phyloP scores from a whole-genome alignment of 2,888 invertebrate genomes.

The Trichogramma evanescens region DNA sequence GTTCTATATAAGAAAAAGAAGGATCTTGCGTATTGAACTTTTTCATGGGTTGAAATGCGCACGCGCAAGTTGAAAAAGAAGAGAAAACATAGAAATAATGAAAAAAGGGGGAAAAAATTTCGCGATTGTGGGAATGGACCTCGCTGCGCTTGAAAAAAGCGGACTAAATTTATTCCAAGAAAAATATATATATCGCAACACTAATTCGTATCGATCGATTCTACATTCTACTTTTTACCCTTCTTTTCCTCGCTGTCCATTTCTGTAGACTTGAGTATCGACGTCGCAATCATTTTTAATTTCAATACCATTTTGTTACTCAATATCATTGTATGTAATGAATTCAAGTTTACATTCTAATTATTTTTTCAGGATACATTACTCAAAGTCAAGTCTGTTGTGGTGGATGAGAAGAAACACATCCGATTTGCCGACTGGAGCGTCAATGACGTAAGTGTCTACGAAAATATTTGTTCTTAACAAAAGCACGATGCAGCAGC shows the following conservation, averaged over 20 bases:
- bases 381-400: constrained; percentile 71
- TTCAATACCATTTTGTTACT: not conserved
- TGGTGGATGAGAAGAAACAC: constrained; percentile 86
- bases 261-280: not conserved
- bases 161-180: constrained; percentile 21
- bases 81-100: too few species aligned
- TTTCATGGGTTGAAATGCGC: too few species aligned
- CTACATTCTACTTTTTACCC: not conserved
- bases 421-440: constrained; percentile 92
- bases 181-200: constrained; percentile 2
- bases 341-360: not conserved
- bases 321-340: not conserved
- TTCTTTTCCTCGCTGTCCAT: constrained; percentile 1
- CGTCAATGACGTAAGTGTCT: constrained; percentile 71
- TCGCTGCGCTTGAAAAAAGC: not conserved
- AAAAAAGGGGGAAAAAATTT: too few species aligned
- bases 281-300: not conserved
- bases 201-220: constrained; percentile 20
- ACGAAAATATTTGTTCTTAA: not conserved
- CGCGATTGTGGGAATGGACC: too few species aligned
- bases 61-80: too few species aligned
- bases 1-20: too few species aligned
- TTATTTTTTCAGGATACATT: constrained; percentile 67
- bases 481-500: not conserved
- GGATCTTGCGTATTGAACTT: too few species aligned